Evolutionary conservation across 2,888 invertebrate species (phyloP).

Genomic region (Latrodectus hesperus): DNA sequence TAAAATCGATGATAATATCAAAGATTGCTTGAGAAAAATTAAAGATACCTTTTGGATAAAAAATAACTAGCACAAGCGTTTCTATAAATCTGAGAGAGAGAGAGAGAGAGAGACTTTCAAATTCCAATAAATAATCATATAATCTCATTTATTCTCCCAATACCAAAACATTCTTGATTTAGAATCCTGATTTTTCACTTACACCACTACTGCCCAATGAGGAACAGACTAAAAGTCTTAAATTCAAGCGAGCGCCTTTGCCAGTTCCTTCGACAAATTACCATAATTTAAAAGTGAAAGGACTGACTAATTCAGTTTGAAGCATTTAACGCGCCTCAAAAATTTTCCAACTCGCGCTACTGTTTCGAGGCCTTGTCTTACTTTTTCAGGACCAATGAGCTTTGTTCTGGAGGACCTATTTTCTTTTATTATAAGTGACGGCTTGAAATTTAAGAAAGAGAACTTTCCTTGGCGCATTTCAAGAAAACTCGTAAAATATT

Average conservation of each 20-base stretch:
- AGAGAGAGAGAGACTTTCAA: no score
- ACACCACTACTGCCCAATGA: not conserved
- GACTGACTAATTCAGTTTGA: slow-evolving; percentile 59
- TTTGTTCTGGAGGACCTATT: slow-evolving; percentile 15
- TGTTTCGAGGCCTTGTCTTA: not conserved
- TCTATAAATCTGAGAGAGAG: no score
- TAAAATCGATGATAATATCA: no score
- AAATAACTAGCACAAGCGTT: no score
- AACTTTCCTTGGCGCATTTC: slow-evolving; percentile 11
- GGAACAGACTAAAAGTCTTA: slow-evolving; percentile 18
- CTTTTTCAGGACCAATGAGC: not conserved
- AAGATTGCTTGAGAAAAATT: no score
- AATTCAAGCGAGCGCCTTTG: slow-evolving; percentile 44
- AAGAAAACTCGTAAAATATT: slow-evolving; percentile 41
- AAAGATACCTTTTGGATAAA: no score
- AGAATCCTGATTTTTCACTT: not conserved
- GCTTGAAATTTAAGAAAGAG: slow-evolving; percentile 42
- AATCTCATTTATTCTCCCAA: no score
- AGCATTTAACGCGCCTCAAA: slow-evolving; percentile 52
- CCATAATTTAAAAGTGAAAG: slow-evolving; percentile 62
- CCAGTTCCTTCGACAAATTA: slow-evolving; percentile 50
- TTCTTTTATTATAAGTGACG: slow-evolving; percentile 50
- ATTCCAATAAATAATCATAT: no score
- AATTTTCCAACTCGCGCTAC: slow-evolving; percentile 7
- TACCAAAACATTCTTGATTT: no score